Evolutionary conservation across 2,113 vertebrate species (phyloP).

Genomic region (Corydoras maculifer): DNA sequence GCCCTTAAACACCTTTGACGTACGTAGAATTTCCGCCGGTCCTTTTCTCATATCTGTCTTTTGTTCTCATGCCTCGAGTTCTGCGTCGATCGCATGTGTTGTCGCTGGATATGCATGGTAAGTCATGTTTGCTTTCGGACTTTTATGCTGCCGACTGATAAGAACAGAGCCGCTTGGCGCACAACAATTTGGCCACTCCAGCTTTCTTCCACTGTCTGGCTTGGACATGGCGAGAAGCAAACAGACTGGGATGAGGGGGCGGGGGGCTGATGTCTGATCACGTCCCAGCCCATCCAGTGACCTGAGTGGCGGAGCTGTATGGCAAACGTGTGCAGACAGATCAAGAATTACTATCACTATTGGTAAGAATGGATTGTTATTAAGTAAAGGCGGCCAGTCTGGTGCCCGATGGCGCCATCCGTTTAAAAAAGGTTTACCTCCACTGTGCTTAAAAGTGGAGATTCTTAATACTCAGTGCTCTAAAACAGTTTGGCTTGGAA

Average conservation of each 20-base stretch:
- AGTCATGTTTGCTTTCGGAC: background rate
- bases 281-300: background rate
- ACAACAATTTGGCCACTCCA: background rate
- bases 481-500: background rate
- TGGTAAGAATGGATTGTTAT: no score
- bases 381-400: no score
- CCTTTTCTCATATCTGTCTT: background rate
- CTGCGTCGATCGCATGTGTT: background rate
- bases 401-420: no score
- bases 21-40: background rate
- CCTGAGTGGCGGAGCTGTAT: no score
- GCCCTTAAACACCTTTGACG: background rate
- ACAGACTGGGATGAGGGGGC: no score
- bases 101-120: background rate
- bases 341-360: no score
- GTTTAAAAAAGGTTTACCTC: no score
- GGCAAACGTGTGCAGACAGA: no score
- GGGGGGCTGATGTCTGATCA: background rate
- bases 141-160: slow-evolving; percentile 23
- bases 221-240: no score
- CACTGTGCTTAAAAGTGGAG: no score
- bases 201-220: background rate
- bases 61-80: slow-evolving; percentile 6
- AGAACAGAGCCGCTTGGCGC: background rate
- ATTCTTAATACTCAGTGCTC: no score